Evolutionary conservation across 1,140 invertebrate species (phyloP).

Genomic region (Brachionus rubens): DNA sequence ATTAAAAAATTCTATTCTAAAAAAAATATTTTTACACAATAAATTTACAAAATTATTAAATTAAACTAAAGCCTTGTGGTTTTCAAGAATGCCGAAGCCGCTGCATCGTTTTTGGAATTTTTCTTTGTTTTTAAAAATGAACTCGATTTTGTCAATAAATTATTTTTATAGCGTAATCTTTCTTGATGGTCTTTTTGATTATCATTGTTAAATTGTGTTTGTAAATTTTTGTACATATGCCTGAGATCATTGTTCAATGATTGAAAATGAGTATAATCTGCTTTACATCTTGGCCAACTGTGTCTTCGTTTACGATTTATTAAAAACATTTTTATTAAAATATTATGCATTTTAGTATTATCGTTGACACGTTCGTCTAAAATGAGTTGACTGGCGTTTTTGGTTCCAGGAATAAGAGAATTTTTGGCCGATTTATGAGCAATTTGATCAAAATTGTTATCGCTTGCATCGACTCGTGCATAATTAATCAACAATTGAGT

Average conservation of each 20-base stretch:
- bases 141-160: background rate
- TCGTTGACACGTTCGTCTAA: background rate
- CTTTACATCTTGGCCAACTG: constrained; percentile 22
- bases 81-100: constrained; percentile 1
- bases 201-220: too few relatives aligned
- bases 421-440: too few relatives aligned
- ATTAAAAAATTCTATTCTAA: too few relatives aligned
- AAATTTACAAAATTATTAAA: background rate
- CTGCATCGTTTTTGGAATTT: background rate
- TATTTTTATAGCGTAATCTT: background rate
- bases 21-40: background rate
- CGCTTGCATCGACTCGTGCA: background rate
- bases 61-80: background rate
- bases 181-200: background rate
- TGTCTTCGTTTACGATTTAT: background rate
- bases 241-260: constrained; percentile 16
- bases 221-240: too few relatives aligned
- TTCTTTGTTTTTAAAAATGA: background rate
- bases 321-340: constrained; percentile 30
- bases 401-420: background rate
- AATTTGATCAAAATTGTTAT: background rate
- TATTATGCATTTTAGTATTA: background rate
- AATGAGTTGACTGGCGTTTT: background rate
- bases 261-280: background rate
- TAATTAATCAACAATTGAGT: constrained; percentile 30